Evolutionary conservation across 2,888 invertebrate species (phyloP), one percentile per base, ranked within the genome.

Genomic region (Meiosimyza platycephala): DNA sequence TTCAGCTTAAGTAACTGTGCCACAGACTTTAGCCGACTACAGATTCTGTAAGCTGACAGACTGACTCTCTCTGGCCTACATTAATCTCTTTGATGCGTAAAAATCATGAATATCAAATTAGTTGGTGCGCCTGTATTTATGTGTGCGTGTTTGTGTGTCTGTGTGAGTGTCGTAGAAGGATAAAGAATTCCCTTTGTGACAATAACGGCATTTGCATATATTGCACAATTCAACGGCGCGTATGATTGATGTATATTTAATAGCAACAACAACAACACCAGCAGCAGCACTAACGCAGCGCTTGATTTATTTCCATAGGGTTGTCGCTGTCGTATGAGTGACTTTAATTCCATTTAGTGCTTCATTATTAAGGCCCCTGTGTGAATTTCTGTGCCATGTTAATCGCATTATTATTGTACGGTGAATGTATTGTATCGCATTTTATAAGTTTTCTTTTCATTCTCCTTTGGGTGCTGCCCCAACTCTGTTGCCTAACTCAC

Each of bases 41-140:
- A 28, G 28, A 28, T 3, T 28, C 28, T 28, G 9, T 40, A 4
- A 5, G 4, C 40, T 40, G 9, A 40, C 40, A 9, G 6, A 9
- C 40, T 5, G 40, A 9, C 40, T 40, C 9, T 40, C 9, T 9
- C 59, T 28, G 28, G 59, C 18, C 13, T 7, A 18, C 81, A 82
- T 83, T 83, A 83, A 83, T 84, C 82, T 83, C 81, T 84, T 82
- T 83, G 84, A 81, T 80, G 81, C 83, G 79, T 80, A 81, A 82
- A 82, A 82, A 82, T 83, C 82, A 83, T 84, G 84, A 83, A 83
- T 83, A 81, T 82, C 79, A 82, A 84, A 84, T 84, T 81, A 81
- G 82, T 77, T 80, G 79, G 33, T 12, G 62, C 47, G 22, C 33
- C 22, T 62, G 18, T n/a, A 62, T 63, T 48, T 9, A 33, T 60